Percentiles rank a stretch among this genome's conserved stretches.
Conservation (phyloP, 2,888 invertebrate genomes). For the Leucozona laternaria region DNA sequence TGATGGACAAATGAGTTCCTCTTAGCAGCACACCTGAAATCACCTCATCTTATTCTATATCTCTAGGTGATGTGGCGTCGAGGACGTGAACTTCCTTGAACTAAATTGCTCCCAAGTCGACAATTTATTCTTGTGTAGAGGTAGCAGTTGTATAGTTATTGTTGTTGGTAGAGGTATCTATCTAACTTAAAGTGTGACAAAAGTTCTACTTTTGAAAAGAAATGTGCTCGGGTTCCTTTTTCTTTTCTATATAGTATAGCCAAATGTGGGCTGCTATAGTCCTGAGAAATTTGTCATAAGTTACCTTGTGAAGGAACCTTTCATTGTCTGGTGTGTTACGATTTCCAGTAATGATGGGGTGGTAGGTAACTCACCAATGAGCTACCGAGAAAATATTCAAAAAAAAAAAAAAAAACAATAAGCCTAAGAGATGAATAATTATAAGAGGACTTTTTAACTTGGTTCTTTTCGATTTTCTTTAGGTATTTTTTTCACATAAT, state of each 20-base stretch:
- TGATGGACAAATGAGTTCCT: slow-evolving; percentile 64
- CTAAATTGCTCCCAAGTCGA: slow-evolving; percentile 53
- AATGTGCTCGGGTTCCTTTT: slow-evolving; percentile 48
- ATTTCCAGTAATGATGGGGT: slow-evolving; percentile 51
- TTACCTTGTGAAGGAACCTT: slow-evolving; percentile 47
- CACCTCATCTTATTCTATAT: slow-evolving; percentile 13
- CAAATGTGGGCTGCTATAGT: slow-evolving; percentile 15
- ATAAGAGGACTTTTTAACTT: slow-evolving; percentile 56
- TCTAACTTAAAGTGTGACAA: slow-evolving; percentile 19
- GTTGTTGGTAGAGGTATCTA: neutral
- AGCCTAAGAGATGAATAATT: slow-evolving; percentile 59
- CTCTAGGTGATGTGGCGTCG: slow-evolving; percentile 38
- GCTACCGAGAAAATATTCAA: slow-evolving; percentile 9
- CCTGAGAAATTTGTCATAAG: slow-evolving; percentile 65
- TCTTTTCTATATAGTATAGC: neutral
- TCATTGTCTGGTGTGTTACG: slow-evolving; percentile 44
- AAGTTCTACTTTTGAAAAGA: slow-evolving; percentile 41
- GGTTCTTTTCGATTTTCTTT: slow-evolving; percentile 40
- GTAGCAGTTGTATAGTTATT: slow-evolving; percentile 3
- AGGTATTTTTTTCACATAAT: slow-evolving; percentile 3
- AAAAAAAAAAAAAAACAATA: slow-evolving; percentile 37
- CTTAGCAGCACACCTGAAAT: slow-evolving; percentile 49
- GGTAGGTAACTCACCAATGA: slow-evolving; percentile 24
- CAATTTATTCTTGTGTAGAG: slow-evolving; percentile 43
- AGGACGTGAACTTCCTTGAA: slow-evolving; percentile 65